phyloP scores from a whole-genome alignment of 2,888 invertebrate genomes.

The Magallana nippona region DNA sequence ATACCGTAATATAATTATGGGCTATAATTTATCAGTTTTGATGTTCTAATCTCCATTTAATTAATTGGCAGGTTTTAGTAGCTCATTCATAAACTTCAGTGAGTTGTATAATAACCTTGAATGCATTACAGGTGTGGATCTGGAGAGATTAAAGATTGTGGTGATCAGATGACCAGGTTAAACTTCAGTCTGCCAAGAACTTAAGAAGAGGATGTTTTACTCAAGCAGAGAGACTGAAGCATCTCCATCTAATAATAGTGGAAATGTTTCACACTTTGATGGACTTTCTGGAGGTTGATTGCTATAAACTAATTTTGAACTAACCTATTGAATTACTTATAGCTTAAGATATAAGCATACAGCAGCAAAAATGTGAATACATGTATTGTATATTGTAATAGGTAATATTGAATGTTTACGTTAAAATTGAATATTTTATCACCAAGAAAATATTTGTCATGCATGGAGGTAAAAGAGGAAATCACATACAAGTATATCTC shows the following conservation, averaged over 20 bases:
- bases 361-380: neutral
- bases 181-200: constrained; percentile 37
- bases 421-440: neutral
- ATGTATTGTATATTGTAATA: neutral
- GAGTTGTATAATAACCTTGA: neutral
- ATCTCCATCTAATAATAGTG: constrained; percentile 40
- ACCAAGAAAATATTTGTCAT: neutral
- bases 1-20: no score
- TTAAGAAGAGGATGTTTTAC: constrained; percentile 35
- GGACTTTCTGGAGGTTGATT: constrained; percentile 42
- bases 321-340: neutral
- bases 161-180: constrained; percentile 42
- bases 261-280: constrained; percentile 42
- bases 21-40: no score
- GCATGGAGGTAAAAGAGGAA: neutral
- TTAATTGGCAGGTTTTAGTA: no score
- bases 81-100: neutral
- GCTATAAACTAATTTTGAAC: neutral
- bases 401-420: neutral
- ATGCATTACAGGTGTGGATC: constrained; percentile 37
- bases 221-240: constrained; percentile 36
- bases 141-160: constrained; percentile 35
- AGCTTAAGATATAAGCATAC: neutral
- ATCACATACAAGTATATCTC: neutral
- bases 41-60: no score